A percentile compares a stretch with the other conserved stretches of the same genome.
Conservation (phyloP, 1,140 invertebrate species). For the Samia ricini region DNA sequence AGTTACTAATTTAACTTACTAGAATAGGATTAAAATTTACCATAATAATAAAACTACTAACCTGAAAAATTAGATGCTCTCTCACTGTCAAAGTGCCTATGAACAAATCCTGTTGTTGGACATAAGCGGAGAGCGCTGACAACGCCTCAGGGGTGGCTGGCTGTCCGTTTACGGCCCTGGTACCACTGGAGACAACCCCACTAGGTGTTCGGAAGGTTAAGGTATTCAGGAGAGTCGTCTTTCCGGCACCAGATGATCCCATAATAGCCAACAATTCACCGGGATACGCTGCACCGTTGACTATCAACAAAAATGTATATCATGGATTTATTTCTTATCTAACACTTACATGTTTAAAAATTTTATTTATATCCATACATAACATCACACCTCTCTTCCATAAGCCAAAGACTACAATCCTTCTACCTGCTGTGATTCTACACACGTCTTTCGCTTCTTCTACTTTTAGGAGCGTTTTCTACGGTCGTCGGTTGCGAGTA, state of each 20-base stretch:
- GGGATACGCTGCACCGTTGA: slow-evolving; percentile 91
- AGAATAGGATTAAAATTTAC: too few relatives aligned
- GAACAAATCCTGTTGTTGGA: slow-evolving; percentile 97
- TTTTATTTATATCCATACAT: too few relatives aligned
- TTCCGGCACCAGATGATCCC: slow-evolving; percentile 97
- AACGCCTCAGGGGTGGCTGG: slow-evolving; percentile 83
- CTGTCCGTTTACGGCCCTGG: slow-evolving; percentile 84
- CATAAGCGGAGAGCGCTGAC: slow-evolving; percentile 92
- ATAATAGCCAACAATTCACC: slow-evolving; percentile 95
- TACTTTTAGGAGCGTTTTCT: too few relatives aligned
- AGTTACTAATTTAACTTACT: too few relatives aligned
- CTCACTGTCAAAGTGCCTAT: slow-evolving; percentile 94
- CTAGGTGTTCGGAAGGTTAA: slow-evolving; percentile 87
- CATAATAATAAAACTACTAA: too few relatives aligned
- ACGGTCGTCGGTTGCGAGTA: too few relatives aligned
- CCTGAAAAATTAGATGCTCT: slow-evolving; percentile 94
- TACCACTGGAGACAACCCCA: slow-evolving; percentile 84
- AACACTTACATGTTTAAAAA: too few relatives aligned
- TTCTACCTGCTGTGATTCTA: too few relatives aligned
- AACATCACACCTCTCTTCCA: too few relatives aligned
- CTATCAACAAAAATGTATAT: slow-evolving; percentile 68
- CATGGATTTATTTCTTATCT: neutral
- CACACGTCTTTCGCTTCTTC: too few relatives aligned
- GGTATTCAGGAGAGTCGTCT: slow-evolving; percentile 96
- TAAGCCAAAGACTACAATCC: too few relatives aligned